Conservation (phyloP, 2,888 invertebrate genomes). For the Melangyna quadrimaculata region DNA sequence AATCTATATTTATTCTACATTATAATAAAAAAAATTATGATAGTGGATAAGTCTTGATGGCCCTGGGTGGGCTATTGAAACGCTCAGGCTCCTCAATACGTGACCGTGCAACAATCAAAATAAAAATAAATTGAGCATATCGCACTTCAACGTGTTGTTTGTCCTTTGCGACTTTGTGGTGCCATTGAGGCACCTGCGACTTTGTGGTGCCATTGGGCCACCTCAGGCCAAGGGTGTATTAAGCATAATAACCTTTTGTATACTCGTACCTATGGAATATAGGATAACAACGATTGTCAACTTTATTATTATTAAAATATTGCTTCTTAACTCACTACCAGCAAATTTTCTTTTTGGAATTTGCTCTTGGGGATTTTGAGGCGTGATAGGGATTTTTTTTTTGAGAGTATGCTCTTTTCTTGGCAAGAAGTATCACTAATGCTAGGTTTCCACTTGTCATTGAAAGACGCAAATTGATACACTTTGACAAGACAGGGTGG, state of each 20-base stretch:
- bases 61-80: slow-evolving; percentile 22
- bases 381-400: neutral
- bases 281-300: neutral
- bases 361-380: neutral
- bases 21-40: slow-evolving; percentile 28
- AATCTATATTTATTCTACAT: slow-evolving; percentile 32
- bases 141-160: neutral
- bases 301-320: neutral
- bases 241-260: neutral
- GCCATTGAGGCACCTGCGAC: neutral
- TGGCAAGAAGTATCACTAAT: too few species aligned
- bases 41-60: slow-evolving; percentile 1
- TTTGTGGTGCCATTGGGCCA: neutral
- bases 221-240: neutral
- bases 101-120: slow-evolving; percentile 46
- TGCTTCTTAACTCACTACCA: too few species aligned
- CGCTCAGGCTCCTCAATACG: slow-evolving; percentile 28
- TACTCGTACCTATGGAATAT: neutral
- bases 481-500: too few species aligned
- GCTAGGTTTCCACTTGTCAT: too few species aligned
- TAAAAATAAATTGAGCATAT: slow-evolving; percentile 37
- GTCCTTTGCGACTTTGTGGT: slow-evolving; percentile 9
- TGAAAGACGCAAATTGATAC: too few species aligned
- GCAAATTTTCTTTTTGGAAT: neutral
- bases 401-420: neutral